Percentiles rank a stretch among this genome's conserved stretches.
Conservation (phyloP, 30 jellyfish, hydroid and myxozoan species). For the Hydractinia symbiolongicarpus region DNA sequence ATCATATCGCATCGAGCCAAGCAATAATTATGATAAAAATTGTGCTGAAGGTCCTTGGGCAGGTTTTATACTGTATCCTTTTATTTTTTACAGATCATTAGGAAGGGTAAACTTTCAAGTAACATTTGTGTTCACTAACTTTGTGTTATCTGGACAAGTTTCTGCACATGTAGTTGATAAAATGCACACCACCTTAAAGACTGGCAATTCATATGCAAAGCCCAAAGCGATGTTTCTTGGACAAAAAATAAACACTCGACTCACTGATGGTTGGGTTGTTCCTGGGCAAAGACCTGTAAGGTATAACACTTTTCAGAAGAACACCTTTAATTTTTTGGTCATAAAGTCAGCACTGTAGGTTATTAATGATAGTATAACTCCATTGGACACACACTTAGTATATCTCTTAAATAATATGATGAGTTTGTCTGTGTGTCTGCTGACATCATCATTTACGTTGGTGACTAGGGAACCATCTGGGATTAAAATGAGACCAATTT, state of each 20-base stretch:
- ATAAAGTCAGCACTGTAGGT: no score
- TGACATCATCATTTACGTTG: no score
- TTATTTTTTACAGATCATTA: constrained; percentile 11
- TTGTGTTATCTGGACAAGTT: constrained; percentile 17
- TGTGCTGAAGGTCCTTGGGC: no score
- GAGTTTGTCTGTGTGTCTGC: no score
- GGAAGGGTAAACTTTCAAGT: constrained; percentile 29
- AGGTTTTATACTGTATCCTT: no score
- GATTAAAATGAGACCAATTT: no score
- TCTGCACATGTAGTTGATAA: constrained; percentile 38
- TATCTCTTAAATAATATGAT: no score
- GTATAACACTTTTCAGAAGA: constrained; percentile 1
- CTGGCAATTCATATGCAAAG: neutral
- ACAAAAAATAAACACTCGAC: neutral
- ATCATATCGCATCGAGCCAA: no score
- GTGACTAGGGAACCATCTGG: no score
- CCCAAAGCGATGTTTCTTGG: constrained; percentile 4
- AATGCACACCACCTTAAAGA: neutral
- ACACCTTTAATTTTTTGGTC: neutral
- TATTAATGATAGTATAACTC: no score
- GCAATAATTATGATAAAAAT: no score
- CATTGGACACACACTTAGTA: no score
- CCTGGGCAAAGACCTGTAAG: constrained; percentile 51
- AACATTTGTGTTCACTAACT: constrained; percentile 16
- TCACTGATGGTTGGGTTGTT: constrained; percentile 8